A percentile compares a stretch with the other conserved stretches of the same genome.
Evolutionary conservation across 1,140 invertebrate species (phyloP).

Genomic region (Drosophila obscura): DNA sequence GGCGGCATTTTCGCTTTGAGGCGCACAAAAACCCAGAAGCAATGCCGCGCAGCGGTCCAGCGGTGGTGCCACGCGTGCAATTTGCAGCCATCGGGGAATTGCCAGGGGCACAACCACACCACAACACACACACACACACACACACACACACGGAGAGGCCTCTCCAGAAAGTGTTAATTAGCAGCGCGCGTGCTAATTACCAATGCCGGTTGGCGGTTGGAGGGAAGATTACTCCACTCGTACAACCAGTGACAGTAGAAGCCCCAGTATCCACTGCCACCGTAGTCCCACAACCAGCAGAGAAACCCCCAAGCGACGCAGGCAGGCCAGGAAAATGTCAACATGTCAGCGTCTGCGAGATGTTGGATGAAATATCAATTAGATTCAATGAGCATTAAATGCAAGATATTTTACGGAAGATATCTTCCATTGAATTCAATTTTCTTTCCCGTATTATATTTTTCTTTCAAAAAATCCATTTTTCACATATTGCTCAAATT

Average conservation of each 20-base stretch:
- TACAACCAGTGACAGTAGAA: slow-evolving; percentile 43
- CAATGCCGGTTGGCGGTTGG: slow-evolving; percentile 47
- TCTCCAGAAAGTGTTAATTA: slow-evolving; percentile 71
- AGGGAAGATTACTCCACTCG: background rate
- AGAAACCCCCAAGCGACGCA: background rate
- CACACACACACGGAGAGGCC: slow-evolving; percentile 28
- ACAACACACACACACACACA: slow-evolving; percentile 29
- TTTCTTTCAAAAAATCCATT: background rate
- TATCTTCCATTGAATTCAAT: background rate
- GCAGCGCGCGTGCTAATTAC: slow-evolving; percentile 63
- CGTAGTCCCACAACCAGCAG: background rate
- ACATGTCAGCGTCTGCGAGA: slow-evolving; percentile 22
- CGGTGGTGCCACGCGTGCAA: slow-evolving; percentile 66
- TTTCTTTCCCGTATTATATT: background rate
- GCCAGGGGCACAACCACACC: slow-evolving; percentile 38
- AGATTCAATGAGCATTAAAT: slow-evolving; percentile 23
- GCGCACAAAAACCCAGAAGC: slow-evolving; percentile 35
- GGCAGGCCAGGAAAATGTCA: slow-evolving; percentile 3
- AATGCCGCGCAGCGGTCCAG: slow-evolving; percentile 6
- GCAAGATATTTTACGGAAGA: background rate
- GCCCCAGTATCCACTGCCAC: slow-evolving; percentile 4
- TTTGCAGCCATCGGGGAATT: slow-evolving; percentile 58
- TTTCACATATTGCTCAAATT: too few species aligned
- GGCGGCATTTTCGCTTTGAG: slow-evolving; percentile 73
- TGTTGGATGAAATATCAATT: slow-evolving; percentile 34